Evolutionary conservation across 2,113 vertebrate species (phyloP).

Genomic region (Anoura caudifer): DNA sequence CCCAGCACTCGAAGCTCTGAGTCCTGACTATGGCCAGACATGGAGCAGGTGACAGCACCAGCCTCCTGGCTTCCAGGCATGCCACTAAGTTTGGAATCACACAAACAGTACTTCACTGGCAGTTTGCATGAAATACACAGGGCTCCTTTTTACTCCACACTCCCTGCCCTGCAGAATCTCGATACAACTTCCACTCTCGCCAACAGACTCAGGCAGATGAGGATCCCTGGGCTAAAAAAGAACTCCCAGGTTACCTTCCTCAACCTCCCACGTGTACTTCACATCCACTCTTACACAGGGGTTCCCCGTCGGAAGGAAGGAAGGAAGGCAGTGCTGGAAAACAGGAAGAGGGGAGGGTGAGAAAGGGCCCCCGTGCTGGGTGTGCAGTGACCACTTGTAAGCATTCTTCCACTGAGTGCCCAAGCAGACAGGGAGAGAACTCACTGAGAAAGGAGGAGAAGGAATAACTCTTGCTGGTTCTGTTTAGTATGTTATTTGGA

Average conservation of each 20-base stretch:
- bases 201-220: not conserved
- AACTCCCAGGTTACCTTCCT: not conserved
- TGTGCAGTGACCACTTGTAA: not conserved
- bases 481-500: not conserved
- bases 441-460: not conserved
- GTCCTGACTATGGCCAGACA: not conserved
- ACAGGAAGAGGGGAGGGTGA: not conserved
- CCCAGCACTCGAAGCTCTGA: not conserved
- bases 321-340: not conserved
- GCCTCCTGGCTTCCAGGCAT: not conserved
- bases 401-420: not conserved
- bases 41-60: too few species aligned
- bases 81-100: not conserved
- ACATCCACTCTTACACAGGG: not conserved
- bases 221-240: not conserved
- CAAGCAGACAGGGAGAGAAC: not conserved
- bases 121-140: not conserved
- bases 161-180: not conserved
- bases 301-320: not conserved
- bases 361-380: too few species aligned
- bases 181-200: not conserved
- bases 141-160: not conserved
- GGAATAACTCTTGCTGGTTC: not conserved
- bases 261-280: not conserved
- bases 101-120: not conserved